Conservation (phyloP, 2,113 vertebrate genomes). For the Alethe castanea region DNA sequence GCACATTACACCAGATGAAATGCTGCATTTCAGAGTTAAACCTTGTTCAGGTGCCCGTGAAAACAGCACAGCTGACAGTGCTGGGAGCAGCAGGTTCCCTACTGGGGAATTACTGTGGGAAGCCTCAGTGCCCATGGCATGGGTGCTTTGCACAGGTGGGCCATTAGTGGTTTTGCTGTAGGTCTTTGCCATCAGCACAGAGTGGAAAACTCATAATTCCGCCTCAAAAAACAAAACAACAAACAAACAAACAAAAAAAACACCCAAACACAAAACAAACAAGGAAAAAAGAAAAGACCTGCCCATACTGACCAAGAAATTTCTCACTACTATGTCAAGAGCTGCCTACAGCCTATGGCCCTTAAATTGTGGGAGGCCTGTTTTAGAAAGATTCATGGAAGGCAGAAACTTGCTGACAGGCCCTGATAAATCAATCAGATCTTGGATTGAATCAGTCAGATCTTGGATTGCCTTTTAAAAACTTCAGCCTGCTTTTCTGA, state of each 20-base stretch:
- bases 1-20: background rate
- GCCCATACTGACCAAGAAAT: background rate
- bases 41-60: background rate
- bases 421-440: conserved; percentile 22
- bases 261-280: background rate
- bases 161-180: background rate
- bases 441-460: conserved; percentile 28
- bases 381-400: background rate
- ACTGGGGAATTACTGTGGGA: background rate
- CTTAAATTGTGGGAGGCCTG: background rate
- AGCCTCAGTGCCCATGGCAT: background rate
- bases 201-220: background rate
- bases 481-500: background rate
- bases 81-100: background rate
- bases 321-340: background rate
- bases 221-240: background rate
- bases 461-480: conserved; percentile 16
- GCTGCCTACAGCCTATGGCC: background rate
- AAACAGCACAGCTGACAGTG: background rate
- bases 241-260: background rate
- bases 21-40: background rate
- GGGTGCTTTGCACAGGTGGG: background rate
- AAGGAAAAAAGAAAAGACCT: too few relatives aligned
- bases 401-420: background rate
- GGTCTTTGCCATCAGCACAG: background rate